Evolutionary conservation across 2,888 invertebrate genomes (phyloP).

Genomic region (Dyspetes luteomarginatus): DNA sequence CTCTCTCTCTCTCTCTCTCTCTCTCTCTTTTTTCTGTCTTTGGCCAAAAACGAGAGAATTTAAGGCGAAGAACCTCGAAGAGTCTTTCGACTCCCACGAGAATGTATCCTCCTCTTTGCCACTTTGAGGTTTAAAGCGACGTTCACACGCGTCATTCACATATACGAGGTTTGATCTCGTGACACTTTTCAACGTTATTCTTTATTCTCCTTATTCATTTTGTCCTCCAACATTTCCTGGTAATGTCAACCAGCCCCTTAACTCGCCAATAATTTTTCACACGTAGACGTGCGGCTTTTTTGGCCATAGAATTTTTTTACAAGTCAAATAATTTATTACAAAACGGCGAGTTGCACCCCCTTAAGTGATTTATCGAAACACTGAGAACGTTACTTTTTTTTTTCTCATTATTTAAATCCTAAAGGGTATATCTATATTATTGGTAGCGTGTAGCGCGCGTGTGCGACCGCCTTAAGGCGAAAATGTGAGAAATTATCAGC

Average conservation of each 20-base stretch:
- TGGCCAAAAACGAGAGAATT: constrained; percentile 70
- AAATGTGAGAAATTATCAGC: neutral
- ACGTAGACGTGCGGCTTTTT: constrained; percentile 1
- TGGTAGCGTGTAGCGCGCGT: neutral
- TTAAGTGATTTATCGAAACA: neutral
- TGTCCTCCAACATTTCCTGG: constrained; percentile 4
- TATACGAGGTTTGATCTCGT: constrained; percentile 12
- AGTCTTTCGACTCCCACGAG: constrained; percentile 72
- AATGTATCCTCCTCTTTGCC: constrained; percentile 46
- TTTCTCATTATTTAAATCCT: neutral
- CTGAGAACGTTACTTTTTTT: neutral
- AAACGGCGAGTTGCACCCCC: neutral
- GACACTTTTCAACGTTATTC: constrained; percentile 10
- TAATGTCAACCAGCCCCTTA: neutral
- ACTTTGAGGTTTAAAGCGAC: constrained; percentile 64
- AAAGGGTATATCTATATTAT: neutral
- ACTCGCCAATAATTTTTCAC: constrained; percentile 28
- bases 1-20: neutral
- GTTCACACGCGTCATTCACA: constrained; percentile 56
- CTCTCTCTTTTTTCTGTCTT: constrained; percentile 49
- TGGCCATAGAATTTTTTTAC: neutral
- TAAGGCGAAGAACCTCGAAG: constrained; percentile 69
- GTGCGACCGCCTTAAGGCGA: neutral
- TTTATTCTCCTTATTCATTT: neutral
- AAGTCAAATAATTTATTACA: constrained; percentile 24